Conservation (phyloP, 2,113 vertebrate genomes). For the Colistium nudipinnis region DNA sequence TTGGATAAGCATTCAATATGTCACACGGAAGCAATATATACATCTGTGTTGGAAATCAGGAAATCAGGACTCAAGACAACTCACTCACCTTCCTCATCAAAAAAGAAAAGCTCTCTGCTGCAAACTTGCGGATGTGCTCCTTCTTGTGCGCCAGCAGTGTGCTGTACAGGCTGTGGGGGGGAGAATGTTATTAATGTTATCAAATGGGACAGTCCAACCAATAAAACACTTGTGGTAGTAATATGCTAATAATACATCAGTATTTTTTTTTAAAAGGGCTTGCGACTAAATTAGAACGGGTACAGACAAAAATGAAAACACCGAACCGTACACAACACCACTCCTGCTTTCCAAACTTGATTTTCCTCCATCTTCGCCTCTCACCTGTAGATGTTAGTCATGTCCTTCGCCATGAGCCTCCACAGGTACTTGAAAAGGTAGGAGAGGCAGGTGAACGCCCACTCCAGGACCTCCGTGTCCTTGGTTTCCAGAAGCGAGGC, state of each 20-base stretch:
- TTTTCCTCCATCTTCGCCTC: neutral
- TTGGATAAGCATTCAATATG: too few relatives aligned
- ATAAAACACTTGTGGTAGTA: too few relatives aligned
- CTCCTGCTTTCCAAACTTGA: too few relatives aligned
- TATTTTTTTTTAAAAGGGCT: too few relatives aligned
- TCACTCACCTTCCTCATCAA: conserved; percentile 93
- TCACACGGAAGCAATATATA: neutral
- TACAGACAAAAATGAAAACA: too few relatives aligned
- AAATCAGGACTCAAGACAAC: too few relatives aligned
- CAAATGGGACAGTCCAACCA: too few relatives aligned
- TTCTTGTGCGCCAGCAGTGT: conserved; percentile 92
- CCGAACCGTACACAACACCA: too few relatives aligned
- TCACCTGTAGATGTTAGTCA: conserved; percentile 93
- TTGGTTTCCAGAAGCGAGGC: conserved; percentile 91
- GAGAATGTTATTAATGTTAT: neutral
- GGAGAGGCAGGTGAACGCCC: conserved; percentile 93
- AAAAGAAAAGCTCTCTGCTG: conserved; percentile 98
- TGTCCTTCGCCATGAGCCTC: conserved; percentile 96
- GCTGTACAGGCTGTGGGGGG: conserved; percentile 88
- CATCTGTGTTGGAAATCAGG: neutral
- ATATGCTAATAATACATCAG: too few relatives aligned
- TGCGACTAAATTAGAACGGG: too few relatives aligned
- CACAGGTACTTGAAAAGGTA: conserved; percentile 98
- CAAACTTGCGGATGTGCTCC: conserved; percentile 95
- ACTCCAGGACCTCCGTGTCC: conserved; percentile 93